Conservation (phyloP, 2,888 invertebrate genomes). For the Sycophila texana region DNA sequence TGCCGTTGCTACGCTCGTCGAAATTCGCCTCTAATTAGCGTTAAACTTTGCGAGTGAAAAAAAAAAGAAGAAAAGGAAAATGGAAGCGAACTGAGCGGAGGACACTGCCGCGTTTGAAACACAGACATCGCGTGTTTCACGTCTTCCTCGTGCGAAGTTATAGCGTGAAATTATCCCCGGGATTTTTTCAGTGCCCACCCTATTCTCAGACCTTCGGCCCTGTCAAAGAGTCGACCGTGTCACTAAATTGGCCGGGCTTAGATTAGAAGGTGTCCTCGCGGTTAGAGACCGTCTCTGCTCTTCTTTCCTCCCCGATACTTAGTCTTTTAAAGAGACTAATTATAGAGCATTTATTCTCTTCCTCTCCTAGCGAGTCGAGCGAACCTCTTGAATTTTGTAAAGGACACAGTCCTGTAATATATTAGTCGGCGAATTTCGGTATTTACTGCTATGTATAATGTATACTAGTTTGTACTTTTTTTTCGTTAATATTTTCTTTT, state of each 20-base stretch:
- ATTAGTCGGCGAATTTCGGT: no score
- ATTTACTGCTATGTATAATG: no score
- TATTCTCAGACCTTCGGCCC: not conserved
- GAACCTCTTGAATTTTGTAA: slow-evolving; percentile 30
- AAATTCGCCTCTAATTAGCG: no score
- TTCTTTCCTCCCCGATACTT: slow-evolving; percentile 58
- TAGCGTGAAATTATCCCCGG: slow-evolving; percentile 9
- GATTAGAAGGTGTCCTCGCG: slow-evolving; percentile 59
- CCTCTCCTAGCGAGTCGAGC: slow-evolving; percentile 42
- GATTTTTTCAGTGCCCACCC: not conserved
- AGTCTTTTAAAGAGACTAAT: slow-evolving; percentile 65
- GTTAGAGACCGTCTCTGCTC: not conserved
- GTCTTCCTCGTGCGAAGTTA: not conserved
- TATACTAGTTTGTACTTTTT: no score
- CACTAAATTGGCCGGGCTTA: slow-evolving; percentile 51
- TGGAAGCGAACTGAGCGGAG: no score
- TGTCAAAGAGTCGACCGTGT: slow-evolving; percentile 18
- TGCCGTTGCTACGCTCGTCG: no score
- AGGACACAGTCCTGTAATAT: not conserved
- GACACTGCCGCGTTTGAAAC: no score
- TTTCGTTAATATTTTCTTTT: no score
- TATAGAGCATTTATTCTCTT: slow-evolving; percentile 63
- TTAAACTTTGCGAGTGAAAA: no score
- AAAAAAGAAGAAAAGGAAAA: no score
- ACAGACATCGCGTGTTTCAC: no score